Conservation (phyloP, 2,113 vertebrate genomes). For the Pavo muticus region DNA sequence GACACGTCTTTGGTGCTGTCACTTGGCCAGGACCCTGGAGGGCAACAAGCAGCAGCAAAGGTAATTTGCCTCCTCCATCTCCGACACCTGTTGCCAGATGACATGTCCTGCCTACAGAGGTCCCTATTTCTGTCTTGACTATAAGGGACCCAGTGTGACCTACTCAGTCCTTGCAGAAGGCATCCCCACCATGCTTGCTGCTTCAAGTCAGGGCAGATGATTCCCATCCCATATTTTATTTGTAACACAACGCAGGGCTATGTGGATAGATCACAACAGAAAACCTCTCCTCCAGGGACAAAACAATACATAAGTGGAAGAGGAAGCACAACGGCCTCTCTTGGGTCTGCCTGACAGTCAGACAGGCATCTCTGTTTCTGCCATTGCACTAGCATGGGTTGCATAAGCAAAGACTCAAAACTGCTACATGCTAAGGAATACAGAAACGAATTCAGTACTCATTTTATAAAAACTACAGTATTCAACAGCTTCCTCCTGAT, state of each 20-base stretch:
- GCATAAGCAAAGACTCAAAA: neutral
- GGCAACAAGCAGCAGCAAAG: neutral
- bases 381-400: neutral
- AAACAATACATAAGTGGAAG: too few species aligned
- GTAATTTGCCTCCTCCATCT: slow-evolving; percentile 10
- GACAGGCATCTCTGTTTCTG: neutral
- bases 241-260: too few species aligned
- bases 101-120: slow-evolving; percentile 8
- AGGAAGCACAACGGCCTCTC: too few species aligned
- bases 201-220: too few species aligned
- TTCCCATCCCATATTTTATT: too few species aligned
- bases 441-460: neutral
- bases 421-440: neutral
- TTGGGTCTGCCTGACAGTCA: neutral
- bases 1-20: neutral
- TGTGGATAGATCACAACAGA: too few species aligned
- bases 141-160: neutral
- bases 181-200: neutral
- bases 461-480: neutral
- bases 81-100: slow-evolving; percentile 7
- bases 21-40: slow-evolving; percentile 1
- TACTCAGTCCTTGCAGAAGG: neutral
- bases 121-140: slow-evolving; percentile 21
- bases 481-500: neutral
- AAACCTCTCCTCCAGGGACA: too few species aligned